Evolutionary conservation across 2,888 invertebrate species (phyloP).

Genomic region (Drosophila antonietae): DNA sequence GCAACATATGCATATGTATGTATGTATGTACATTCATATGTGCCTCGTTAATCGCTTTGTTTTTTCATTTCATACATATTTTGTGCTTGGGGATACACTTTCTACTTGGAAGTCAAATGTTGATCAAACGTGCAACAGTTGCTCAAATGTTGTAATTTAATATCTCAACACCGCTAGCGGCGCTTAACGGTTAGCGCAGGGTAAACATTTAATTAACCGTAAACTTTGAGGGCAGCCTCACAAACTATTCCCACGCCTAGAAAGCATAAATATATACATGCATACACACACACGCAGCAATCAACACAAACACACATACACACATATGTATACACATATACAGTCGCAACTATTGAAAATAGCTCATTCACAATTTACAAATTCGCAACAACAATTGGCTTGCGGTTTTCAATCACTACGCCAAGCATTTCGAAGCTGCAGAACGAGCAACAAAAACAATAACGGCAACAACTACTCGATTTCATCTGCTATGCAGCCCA

Average conservation of each 20-base stretch:
- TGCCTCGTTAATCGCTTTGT: constrained; percentile 32
- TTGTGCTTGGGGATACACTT: constrained; percentile 35
- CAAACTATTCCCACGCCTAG: constrained; percentile 67
- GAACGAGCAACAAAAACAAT: constrained; percentile 3
- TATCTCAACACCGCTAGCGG: constrained; percentile 44
- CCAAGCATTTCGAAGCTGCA: constrained; percentile 26
- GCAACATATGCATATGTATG: constrained; percentile 17
- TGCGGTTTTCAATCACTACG: constrained; percentile 65
- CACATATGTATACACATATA: constrained; percentile 5
- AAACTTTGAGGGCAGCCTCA: constrained; percentile 57
- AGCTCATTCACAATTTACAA: constrained; percentile 63
- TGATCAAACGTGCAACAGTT: constrained; percentile 67
- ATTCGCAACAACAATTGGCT: constrained; percentile 30
- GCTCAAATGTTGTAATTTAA: constrained; percentile 62
- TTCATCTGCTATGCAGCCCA: constrained; percentile 53
- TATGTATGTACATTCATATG: background rate
- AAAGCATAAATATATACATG: constrained; percentile 41
- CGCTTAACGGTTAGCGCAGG: constrained; percentile 56
- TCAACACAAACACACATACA: background rate
- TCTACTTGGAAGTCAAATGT: constrained; percentile 59
- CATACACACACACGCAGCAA: constrained; percentile 1
- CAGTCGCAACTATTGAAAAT: constrained; percentile 37
- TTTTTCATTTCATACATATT: background rate
- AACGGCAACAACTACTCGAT: constrained; percentile 22
- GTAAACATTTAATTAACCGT: constrained; percentile 76